Percentiles rank a stretch among this genome's conserved stretches.
These are phyloP conservation scores for Parochlus steinenii DNA, from an alignment of 2,888 invertebrate genomes.

Conservation along the genomic window DNA sequence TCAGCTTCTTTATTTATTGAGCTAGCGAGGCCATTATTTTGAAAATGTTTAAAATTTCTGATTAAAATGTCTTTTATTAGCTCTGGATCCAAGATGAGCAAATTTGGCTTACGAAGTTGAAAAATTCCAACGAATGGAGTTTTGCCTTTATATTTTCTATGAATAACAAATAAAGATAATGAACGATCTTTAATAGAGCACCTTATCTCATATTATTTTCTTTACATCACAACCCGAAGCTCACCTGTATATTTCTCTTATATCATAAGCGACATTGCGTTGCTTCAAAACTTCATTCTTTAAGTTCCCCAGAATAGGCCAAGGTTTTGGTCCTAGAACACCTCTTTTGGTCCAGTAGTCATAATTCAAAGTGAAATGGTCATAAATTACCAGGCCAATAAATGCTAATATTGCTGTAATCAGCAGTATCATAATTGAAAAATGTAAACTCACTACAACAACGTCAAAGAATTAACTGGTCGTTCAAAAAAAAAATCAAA, in stretches of 20 bases:
- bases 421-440: too few species aligned
- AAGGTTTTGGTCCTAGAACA: constrained; percentile 26
- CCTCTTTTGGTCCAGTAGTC: constrained; percentile 27
- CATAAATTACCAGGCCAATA: constrained; percentile 17
- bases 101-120: constrained; percentile 21
- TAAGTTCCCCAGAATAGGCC: constrained; percentile 24
- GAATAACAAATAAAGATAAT: background rate
- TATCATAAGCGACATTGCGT: constrained; percentile 22
- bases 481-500: too few species aligned
- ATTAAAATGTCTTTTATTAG: constrained; percentile 26
- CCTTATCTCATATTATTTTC: background rate
- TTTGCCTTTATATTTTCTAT: constrained; percentile 20
- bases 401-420: constrained; percentile 7
- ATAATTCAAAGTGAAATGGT: constrained; percentile 22
- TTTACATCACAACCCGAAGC: constrained; percentile 6
- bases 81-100: constrained; percentile 26
- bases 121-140: constrained; percentile 29
- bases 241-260: constrained; percentile 28
- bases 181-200: background rate
- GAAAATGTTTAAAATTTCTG: constrained; percentile 28
- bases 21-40: constrained; percentile 17
- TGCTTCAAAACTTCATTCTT: constrained; percentile 20
- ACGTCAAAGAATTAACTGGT: too few species aligned
- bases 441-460: too few species aligned
- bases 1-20: constrained; percentile 2